Conservation (phyloP, 2,113 vertebrate species). For the Columba janthina region DNA sequence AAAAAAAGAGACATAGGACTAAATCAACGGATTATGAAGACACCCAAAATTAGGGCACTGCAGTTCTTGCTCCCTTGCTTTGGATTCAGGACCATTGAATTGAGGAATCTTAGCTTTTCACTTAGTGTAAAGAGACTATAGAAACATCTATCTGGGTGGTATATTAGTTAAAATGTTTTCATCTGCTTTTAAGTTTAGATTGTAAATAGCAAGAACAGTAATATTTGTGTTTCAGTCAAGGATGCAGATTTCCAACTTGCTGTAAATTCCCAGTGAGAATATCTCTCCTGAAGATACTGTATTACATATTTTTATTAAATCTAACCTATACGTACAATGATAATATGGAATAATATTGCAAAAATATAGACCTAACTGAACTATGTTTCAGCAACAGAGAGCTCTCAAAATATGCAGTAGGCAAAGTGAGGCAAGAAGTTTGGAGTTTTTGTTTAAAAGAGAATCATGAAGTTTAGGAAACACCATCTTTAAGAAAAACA, state of each 20-base stretch:
- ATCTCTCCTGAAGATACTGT: neutral
- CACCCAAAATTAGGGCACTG: neutral
- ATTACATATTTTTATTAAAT: neutral
- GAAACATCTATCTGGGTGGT: neutral
- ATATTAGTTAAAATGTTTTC: neutral
- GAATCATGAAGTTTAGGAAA: neutral
- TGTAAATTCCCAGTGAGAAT: neutral
- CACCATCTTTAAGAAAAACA: neutral
- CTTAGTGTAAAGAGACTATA: neutral
- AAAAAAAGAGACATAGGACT: neutral
- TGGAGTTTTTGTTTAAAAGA: neutral
- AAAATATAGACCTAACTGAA: neutral
- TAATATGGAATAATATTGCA: neutral
- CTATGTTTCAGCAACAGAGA: neutral
- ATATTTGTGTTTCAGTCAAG: neutral
- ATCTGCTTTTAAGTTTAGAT: neutral
- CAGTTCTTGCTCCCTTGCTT: neutral
- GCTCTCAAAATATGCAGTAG: neutral
- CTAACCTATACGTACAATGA: neutral
- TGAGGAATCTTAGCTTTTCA: neutral
- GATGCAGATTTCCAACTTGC: neutral
- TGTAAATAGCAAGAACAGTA: neutral
- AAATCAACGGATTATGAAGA: neutral
- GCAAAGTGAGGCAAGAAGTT: neutral
- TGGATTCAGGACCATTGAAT: fast-evolving